A percentile compares a stretch with the other conserved stretches of the same genome.
Evolutionary conservation across 2,888 invertebrate species (phyloP).

Genomic region (Pyrochroa serraticornis): DNA sequence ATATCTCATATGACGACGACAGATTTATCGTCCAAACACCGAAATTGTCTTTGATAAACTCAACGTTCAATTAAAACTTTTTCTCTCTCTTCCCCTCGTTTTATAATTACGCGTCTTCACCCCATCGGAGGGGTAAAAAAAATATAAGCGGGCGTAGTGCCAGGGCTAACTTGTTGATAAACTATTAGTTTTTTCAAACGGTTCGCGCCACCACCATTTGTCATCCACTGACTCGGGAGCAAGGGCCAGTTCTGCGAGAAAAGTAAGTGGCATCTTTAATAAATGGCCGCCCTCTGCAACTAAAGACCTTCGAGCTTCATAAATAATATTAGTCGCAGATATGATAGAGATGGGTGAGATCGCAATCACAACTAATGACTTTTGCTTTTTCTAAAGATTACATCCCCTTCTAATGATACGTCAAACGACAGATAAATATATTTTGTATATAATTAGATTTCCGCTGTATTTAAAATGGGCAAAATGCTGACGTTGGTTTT

Average conservation of each 20-base stretch:
- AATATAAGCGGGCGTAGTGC: conserved; percentile 31
- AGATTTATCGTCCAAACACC: conserved; percentile 29
- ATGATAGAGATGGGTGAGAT: conserved; percentile 6
- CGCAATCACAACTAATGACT: background rate
- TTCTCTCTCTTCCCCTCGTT: too few relatives aligned
- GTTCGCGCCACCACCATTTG: conserved; percentile 31
- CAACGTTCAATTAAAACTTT: too few relatives aligned
- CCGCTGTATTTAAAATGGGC: too few relatives aligned
- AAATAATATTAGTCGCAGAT: conserved; percentile 12
- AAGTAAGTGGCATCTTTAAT: conserved; percentile 25
- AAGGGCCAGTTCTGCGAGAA: conserved; percentile 17
- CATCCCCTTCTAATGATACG: too few relatives aligned
- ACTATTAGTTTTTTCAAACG: conserved; percentile 38
- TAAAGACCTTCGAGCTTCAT: conserved; percentile 12
- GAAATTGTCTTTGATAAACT: too few relatives aligned
- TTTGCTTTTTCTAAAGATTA: too few relatives aligned
- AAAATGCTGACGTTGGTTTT: too few relatives aligned
- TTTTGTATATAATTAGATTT: too few relatives aligned
- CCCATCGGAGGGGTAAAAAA: background rate
- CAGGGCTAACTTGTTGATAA: conserved; percentile 45
- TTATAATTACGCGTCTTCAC: too few relatives aligned
- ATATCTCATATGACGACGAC: conserved; percentile 33
- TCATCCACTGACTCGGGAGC: conserved; percentile 30
- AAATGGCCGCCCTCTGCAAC: conserved; percentile 16
- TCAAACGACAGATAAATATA: too few relatives aligned